A percentile compares a stretch with the other conserved stretches of the same genome.
phyloP scores from a whole-genome alignment of 1,140 invertebrate species.

The Drosophila lacteicornis region DNA sequence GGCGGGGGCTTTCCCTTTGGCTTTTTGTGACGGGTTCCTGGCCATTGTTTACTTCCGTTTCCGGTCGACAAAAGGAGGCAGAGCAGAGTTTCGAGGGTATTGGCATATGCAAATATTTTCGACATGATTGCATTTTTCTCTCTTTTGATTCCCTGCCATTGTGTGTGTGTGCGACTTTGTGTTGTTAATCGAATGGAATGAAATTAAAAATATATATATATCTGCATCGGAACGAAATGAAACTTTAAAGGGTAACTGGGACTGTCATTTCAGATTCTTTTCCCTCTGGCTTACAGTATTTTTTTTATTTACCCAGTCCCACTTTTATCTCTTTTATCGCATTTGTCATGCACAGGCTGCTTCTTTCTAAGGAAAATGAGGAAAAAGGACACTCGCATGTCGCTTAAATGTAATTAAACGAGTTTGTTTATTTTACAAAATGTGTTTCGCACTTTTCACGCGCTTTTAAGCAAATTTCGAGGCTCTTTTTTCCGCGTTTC shows the following conservation, averaged over 20 bases:
- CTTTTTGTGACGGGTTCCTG: constrained; percentile 51
- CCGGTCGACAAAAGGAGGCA: constrained; percentile 42
- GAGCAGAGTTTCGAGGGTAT: constrained; percentile 17
- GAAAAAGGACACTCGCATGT: constrained; percentile 14
- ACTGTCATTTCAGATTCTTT: not conserved
- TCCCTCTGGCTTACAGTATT: not conserved
- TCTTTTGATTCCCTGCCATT: constrained; percentile 53
- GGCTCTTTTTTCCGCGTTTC: constrained; percentile 17
- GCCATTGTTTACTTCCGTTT: constrained; percentile 81
- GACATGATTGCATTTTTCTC: constrained; percentile 75
- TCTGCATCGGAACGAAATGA: constrained; percentile 38
- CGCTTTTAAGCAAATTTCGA: constrained; percentile 66
- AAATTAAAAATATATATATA: constrained; percentile 57
- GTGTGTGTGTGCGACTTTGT: constrained; percentile 18
- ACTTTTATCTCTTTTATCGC: constrained; percentile 7
- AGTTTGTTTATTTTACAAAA: constrained; percentile 79
- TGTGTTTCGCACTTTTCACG: constrained; percentile 70
- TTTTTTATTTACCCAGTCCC: not conserved
- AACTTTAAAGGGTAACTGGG: constrained; percentile 7
- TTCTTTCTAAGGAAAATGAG: not conserved
- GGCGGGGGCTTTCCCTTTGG: constrained; percentile 30
- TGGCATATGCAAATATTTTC: constrained; percentile 80
- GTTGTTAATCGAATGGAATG: constrained; percentile 59
- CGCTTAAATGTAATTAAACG: constrained; percentile 65
- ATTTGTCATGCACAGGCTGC: constrained; percentile 2